A percentile compares a stretch with the other conserved stretches of the same genome.
phyloP scores from a whole-genome alignment of 2,888 invertebrate genomes.

The Pyrrhosoma nymphula region DNA sequence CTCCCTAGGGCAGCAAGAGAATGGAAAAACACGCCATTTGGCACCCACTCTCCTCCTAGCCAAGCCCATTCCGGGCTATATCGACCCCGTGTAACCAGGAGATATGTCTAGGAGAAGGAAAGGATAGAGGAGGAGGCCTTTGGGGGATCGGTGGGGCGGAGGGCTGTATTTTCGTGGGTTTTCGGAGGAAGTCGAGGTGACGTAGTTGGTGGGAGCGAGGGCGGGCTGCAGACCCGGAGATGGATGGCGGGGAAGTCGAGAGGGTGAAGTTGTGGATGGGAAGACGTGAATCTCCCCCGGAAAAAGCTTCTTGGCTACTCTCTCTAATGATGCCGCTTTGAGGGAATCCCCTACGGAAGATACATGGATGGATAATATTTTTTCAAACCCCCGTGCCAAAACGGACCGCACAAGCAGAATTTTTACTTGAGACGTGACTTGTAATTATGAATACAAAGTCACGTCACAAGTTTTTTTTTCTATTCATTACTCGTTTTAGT shows the following conservation, averaged over 20 bases:
- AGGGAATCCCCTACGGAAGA: background rate
- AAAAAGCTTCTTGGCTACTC: background rate
- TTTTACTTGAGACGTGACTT: too few species aligned
- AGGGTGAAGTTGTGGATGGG: slow-evolving; percentile 12
- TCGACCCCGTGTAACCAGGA: background rate
- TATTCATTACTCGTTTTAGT: too few species aligned
- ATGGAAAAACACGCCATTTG: background rate
- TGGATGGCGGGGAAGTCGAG: background rate
- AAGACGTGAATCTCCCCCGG: background rate
- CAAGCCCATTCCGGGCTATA: background rate
- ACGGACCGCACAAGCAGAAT: background rate
- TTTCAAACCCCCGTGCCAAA: background rate
- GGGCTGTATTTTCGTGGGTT: background rate
- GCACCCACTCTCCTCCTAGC: background rate
- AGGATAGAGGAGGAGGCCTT: background rate
- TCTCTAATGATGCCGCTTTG: background rate
- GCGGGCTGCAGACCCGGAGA: background rate
- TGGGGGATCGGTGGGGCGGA: background rate
- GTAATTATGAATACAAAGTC: too few species aligned
- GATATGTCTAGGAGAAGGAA: background rate
- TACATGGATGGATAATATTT: background rate
- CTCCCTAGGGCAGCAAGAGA: background rate
- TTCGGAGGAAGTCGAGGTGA: background rate
- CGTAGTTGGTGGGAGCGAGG: background rate
- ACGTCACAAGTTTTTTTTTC: too few species aligned